Percentiles rank a stretch among this genome's conserved stretches.
These are phyloP conservation scores for Caenorhabditis tropicalis DNA, from an alignment of 1,140 invertebrate genomes.

Conservation along the genomic window DNA sequence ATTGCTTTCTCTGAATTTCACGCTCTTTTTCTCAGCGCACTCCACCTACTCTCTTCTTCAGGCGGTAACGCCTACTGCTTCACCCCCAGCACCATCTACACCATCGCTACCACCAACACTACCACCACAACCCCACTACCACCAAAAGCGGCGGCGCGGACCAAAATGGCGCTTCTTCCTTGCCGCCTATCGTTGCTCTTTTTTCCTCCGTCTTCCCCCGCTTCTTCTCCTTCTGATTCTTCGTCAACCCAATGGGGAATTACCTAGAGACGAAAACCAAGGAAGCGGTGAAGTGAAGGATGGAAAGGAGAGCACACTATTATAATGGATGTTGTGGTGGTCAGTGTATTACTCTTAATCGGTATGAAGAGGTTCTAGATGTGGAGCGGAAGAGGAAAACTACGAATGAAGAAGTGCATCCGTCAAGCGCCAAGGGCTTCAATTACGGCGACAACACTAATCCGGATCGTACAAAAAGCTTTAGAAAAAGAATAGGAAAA, in stretches of 20 bases:
- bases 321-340: constrained; percentile 11
- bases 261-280: constrained; percentile 21
- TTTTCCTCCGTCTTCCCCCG: neutral
- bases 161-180: constrained; percentile 25
- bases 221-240: neutral
- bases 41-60: neutral
- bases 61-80: constrained; percentile 30
- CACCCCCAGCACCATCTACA: constrained; percentile 8
- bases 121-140: neutral
- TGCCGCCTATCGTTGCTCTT: neutral
- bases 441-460: constrained; percentile 38
- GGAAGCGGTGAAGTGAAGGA: neutral
- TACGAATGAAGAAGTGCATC: neutral
- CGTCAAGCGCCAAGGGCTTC: constrained; percentile 30
- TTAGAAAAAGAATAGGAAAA: neutral
- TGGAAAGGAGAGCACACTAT: neutral
- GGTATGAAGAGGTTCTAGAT: constrained; percentile 2
- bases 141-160: constrained; percentile 15
- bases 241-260: constrained; percentile 32
- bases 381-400: constrained; percentile 6
- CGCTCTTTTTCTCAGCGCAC: constrained; percentile 28
- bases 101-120: neutral
- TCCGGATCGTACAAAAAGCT: constrained; percentile 38
- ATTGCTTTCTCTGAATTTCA: constrained; percentile 38
- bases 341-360: neutral